Base-by-base conservation (phyloP, 2,888 invertebrate species). In the Drosophila melanosoma region DNA sequence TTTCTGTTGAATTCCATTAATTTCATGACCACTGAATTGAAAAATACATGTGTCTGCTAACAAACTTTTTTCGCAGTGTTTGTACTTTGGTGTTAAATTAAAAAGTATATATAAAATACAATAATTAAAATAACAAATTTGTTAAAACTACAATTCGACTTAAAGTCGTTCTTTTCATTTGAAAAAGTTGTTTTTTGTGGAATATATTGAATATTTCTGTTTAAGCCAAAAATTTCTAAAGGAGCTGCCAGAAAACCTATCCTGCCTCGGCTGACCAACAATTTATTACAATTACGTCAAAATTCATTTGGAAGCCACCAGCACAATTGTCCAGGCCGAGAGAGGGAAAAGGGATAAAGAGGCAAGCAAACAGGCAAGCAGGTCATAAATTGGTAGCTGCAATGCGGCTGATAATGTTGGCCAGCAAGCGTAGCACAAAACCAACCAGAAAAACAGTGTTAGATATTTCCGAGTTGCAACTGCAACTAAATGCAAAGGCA, bases 211-310 rank as follows among this genome's bases (percentile, higher is more conserved):
- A 81, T 68, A 42, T 10, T 42, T 69, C 61, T 57, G 48, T 68
- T 62, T 72, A 40, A 29, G 42, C 71, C 42, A 48, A 52, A 56
- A 65, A 58, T 33, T 36, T 49, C 38, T 49, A 71, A 80, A 56
- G 70, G 58, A 60, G 70, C 58, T 70, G 66, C 56, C 70, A 69
- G 63, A 61, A 77, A 83, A 72, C 53, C 71, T 68, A 58, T 53
- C 68, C 58, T 69, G 45, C 73, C 75, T 45, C 59, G 83, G 68
- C 79, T 83, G 89, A 79, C 90, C 89, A 76, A 83, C 84, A 90
- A 87, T 87, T 87, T 87, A 87, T 87, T 90, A 89, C 87, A 87
- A 87, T 89, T 89, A 90, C 89, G 89, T 90, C 90, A 90, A 86
- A 87, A 89, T 79, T 76, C 89, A 87, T 90, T 90, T 83, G 79